Percentiles rank a stretch among this genome's conserved stretches.
Evolutionary conservation across 2,888 invertebrate species (phyloP).

Genomic region (Chrysina gloriosa): DNA sequence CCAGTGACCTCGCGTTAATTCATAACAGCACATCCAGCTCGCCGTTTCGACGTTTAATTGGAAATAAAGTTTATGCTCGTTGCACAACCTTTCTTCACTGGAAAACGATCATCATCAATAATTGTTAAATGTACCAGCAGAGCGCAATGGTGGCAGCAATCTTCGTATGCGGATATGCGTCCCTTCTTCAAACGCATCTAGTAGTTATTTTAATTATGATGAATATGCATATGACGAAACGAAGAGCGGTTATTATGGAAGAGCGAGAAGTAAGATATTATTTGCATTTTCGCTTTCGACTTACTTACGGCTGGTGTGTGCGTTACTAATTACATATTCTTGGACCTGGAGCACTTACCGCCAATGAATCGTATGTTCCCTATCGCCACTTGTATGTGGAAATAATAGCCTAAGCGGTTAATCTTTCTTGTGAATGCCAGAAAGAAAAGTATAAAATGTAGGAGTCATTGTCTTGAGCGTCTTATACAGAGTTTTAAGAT

Average conservation of each 20-base stretch:
- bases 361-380: too few species aligned
- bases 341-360: too few species aligned
- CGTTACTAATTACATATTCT: too few species aligned
- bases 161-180: too few species aligned
- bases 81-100: neutral
- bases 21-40: neutral
- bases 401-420: too few species aligned
- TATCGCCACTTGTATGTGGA: too few species aligned
- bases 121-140: constrained; percentile 12
- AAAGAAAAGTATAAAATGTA: too few species aligned
- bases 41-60: neutral
- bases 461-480: too few species aligned
- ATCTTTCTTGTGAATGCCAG: too few species aligned
- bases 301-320: neutral
- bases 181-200: neutral
- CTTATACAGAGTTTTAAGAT: too few species aligned
- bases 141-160: neutral
- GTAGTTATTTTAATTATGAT: constrained; percentile 10
- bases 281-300: neutral
- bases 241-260: neutral
- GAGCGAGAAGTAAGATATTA: neutral
- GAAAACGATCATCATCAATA: constrained; percentile 4
- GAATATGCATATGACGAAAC: constrained; percentile 5
- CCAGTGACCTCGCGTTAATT: constrained; percentile 32
- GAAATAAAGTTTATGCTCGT: neutral